These are phyloP conservation scores for Nestor notabilis DNA, from an alignment of 2,113 vertebrate species.

Conservation along the genomic window DNA sequence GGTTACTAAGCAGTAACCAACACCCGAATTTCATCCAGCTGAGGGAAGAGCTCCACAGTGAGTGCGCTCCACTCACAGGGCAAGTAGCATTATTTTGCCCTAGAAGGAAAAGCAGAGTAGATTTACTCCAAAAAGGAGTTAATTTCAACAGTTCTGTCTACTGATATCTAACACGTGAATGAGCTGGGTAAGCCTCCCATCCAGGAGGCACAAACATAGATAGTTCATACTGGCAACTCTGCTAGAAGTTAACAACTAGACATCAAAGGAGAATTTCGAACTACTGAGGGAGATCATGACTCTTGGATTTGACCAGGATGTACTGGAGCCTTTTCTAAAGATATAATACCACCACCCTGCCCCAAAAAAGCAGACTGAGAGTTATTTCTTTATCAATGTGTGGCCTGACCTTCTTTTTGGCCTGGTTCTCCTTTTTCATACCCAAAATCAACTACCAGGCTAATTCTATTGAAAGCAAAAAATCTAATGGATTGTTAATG, in stretches of 20 bases:
- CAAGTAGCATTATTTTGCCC: neutral
- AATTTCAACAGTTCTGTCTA: neutral
- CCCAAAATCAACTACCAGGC: neutral
- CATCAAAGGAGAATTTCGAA: neutral
- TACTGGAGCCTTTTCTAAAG: neutral
- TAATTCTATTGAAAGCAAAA: neutral
- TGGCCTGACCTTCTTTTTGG: neutral
- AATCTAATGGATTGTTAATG: neutral
- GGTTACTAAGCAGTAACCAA: neutral
- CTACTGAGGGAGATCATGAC: neutral
- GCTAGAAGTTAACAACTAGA: neutral
- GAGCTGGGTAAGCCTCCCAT: neutral
- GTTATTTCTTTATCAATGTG: neutral
- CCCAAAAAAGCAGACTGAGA: neutral
- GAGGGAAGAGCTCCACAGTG: neutral
- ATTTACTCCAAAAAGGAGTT: neutral
- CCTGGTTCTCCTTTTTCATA: neutral
- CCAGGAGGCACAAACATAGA: neutral
- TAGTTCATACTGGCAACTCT: neutral
- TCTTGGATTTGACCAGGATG: neutral
- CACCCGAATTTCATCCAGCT: neutral
- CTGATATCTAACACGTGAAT: neutral
- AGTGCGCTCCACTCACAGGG: neutral
- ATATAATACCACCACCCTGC: neutral
- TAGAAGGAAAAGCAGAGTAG: neutral